Conservation (phyloP, 92 coral and sea anemone genomes). For the Heliopora coerulea region DNA sequence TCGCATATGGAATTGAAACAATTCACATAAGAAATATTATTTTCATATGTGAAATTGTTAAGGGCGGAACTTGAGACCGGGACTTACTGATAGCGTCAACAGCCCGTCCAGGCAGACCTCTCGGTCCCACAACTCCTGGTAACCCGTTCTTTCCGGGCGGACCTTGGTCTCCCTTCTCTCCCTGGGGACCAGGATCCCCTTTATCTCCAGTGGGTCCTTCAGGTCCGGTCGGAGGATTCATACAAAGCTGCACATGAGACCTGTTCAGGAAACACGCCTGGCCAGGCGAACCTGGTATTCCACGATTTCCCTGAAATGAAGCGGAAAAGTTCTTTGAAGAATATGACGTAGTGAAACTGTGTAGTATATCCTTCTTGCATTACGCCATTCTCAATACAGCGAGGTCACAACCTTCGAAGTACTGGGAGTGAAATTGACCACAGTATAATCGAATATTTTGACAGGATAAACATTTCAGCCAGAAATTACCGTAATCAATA, state of each 20-base stretch:
- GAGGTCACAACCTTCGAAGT: too few species aligned
- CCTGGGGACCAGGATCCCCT: background rate
- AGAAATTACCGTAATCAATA: too few species aligned
- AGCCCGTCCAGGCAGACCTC: slow-evolving; percentile 26
- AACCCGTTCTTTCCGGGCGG: slow-evolving; percentile 1
- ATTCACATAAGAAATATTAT: too few species aligned
- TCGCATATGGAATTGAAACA: too few species aligned
- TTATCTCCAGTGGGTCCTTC: slow-evolving; percentile 12
- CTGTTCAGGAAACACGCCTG: slow-evolving; percentile 33
- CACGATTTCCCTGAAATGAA: slow-evolving; percentile 17
- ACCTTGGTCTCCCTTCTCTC: slow-evolving; percentile 24
- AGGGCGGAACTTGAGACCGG: background rate
- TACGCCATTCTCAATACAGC: too few species aligned
- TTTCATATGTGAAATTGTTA: too few species aligned
- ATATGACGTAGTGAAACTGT: background rate
- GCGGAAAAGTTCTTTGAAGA: background rate
- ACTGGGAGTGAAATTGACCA: too few species aligned
- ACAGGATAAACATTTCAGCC: too few species aligned
- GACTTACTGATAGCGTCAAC: slow-evolving; percentile 27
- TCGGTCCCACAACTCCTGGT: slow-evolving; percentile 3
- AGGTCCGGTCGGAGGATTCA: slow-evolving; percentile 22
- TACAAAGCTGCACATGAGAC: slow-evolving; percentile 17
- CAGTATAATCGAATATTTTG: too few species aligned
- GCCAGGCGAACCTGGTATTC: slow-evolving; percentile 12
- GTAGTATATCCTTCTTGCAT: too few species aligned